These are phyloP conservation scores for Erethizon dorsatum DNA, from an alignment of 2,797 vertebrate species.

Conservation along the genomic window DNA sequence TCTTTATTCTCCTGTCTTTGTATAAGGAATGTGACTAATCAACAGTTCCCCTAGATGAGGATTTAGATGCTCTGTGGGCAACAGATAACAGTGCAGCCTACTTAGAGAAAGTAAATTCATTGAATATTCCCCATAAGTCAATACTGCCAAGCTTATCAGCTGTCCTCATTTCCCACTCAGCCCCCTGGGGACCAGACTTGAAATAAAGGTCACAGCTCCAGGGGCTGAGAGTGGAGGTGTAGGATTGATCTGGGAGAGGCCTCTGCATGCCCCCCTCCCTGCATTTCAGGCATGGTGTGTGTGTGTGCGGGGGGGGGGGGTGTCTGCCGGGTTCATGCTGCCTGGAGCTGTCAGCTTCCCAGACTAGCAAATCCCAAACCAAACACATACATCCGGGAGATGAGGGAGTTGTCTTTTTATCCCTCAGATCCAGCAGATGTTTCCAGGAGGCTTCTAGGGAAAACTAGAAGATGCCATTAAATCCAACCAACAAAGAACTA, in stretches of 20 bases:
- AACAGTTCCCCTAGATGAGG: conserved; percentile 95
- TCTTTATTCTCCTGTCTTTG: conserved; percentile 89
- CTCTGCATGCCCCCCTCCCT: neutral
- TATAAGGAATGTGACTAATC: conserved; percentile 93
- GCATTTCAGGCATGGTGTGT: conserved; percentile 59
- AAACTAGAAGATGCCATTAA: neutral
- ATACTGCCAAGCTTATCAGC: conserved; percentile 89
- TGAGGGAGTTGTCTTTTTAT: neutral
- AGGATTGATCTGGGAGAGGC: conserved; percentile 19
- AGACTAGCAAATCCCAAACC: conserved; percentile 7
- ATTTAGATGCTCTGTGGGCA: conserved; percentile 95
- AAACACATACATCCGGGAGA: neutral
- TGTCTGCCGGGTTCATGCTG: conserved; percentile 55
- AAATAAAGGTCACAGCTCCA: conserved; percentile 83
- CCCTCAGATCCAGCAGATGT: conserved; percentile 43
- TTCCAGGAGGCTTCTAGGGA: conserved; percentile 55
- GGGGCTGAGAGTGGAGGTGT: neutral
- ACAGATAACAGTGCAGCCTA: conserved; percentile 93
- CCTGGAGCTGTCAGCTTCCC: neutral
- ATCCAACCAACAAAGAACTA: neutral
- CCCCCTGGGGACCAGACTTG: conserved; percentile 58
- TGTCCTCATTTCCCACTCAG: conserved; percentile 84
- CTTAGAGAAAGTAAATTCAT: conserved; percentile 89
- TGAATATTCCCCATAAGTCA: conserved; percentile 89
- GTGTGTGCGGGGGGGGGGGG: neutral